These are phyloP conservation scores for Drosophila lowei DNA, from an alignment of 1,140 invertebrate species.

Conservation along the genomic window DNA sequence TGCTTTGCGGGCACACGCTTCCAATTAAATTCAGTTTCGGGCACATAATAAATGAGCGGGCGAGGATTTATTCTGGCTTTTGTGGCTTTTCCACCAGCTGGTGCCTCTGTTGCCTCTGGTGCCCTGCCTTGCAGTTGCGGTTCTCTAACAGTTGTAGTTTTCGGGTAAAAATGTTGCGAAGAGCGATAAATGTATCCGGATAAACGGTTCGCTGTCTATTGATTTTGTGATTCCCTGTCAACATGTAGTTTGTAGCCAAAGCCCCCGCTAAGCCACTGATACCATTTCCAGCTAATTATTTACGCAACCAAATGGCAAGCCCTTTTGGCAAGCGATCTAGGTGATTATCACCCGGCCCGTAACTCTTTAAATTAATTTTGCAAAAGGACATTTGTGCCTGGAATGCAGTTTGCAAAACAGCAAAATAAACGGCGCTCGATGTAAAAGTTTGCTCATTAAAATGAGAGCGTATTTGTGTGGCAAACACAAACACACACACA, in stretches of 20 bases:
- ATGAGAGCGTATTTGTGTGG: conserved; percentile 48
- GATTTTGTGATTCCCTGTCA: conserved; percentile 28
- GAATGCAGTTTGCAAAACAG: conserved; percentile 58
- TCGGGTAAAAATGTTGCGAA: conserved; percentile 12
- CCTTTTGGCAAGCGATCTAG: conserved; percentile 11
- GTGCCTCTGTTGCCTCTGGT: conserved; percentile 3
- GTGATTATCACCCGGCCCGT: no score
- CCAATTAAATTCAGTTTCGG: conserved; percentile 68
- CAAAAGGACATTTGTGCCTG: conserved; percentile 21
- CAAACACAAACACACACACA: conserved; percentile 12
- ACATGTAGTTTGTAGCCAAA: no score
- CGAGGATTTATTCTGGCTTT: conserved; percentile 40
- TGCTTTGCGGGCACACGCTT: conserved; percentile 45
- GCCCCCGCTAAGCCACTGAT: conserved; percentile 32
- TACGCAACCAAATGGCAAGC: conserved; percentile 36
- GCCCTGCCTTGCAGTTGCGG: conserved; percentile 37
- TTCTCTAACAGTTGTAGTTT: conserved; percentile 21
- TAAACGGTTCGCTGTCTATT: conserved; percentile 34
- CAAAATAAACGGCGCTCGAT: conserved; percentile 59
- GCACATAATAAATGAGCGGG: conserved; percentile 47
- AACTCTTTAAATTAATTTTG: no score
- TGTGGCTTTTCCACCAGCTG: conserved; percentile 10
- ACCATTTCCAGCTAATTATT: conserved; percentile 52
- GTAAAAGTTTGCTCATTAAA: conserved; percentile 75
- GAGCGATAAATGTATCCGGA: conserved; percentile 1